phyloP scores from a whole-genome alignment of 1,140 invertebrate species.

The Microvelia longipes region DNA sequence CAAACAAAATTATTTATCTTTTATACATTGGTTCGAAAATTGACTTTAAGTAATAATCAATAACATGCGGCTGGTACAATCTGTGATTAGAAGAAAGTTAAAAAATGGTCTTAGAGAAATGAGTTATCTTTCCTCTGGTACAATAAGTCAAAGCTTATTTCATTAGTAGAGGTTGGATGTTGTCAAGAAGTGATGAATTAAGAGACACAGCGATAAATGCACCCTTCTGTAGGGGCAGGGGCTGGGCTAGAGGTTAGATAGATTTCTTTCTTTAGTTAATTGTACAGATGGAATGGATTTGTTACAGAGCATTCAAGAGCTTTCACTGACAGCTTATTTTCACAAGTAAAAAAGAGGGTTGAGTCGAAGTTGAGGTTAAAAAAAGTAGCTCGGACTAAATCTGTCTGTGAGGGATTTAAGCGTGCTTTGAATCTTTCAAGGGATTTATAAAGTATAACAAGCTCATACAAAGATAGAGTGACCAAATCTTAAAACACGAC shows the following conservation, averaged over 20 bases:
- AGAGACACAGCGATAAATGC: not conserved
- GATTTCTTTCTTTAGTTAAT: not conserved
- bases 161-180: no score
- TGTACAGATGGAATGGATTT: not conserved
- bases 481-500: not conserved
- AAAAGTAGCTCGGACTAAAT: not conserved
- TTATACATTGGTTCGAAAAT: no score
- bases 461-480: no score
- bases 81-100: no score
- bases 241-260: not conserved
- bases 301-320: not conserved
- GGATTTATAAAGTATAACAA: no score
- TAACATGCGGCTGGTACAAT: no score
- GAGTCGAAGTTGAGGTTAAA: not conserved
- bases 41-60: no score
- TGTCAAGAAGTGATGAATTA: not conserved
- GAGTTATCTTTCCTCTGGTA: no score
- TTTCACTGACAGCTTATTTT: not conserved
- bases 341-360: not conserved
- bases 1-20: no score
- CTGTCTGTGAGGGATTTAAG: not conserved
- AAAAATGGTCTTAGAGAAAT: no score
- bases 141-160: no score
- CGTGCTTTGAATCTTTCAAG: not conserved
- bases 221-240: no score